Percentiles rank a stretch among this genome's conserved stretches.
Evolutionary conservation across 2,888 invertebrate genomes (phyloP).

Genomic region (Apantesis nais): DNA sequence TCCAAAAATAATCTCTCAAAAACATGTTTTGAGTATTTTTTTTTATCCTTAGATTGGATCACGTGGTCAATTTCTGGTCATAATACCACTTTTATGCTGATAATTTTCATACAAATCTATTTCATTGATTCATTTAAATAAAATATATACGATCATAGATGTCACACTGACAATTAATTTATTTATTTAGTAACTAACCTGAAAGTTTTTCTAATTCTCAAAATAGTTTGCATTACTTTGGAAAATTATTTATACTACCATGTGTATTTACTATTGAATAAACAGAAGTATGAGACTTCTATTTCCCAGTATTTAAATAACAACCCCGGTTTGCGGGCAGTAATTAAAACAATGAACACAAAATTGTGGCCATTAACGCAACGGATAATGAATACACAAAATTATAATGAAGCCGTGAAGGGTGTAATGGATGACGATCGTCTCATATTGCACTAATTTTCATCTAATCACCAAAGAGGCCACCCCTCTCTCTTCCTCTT

Average conservation of each 20-base stretch:
- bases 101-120: background rate
- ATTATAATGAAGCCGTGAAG: slow-evolving; percentile 26
- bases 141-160: too few species aligned
- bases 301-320: background rate
- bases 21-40: background rate
- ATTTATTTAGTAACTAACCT: too few species aligned
- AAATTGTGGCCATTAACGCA: slow-evolving; percentile 30
- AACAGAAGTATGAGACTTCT: background rate
- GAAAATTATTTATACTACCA: background rate
- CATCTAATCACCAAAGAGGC: background rate
- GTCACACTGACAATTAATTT: too few species aligned
- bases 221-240: background rate
- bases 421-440: slow-evolving; percentile 10
- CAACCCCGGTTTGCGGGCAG: slow-evolving; percentile 8
- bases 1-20: too few species aligned
- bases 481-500: background rate
- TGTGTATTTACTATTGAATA: background rate
- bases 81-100: background rate
- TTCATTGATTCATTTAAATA: too few species aligned
- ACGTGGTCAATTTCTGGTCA: background rate
- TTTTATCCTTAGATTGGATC: too few species aligned
- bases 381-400: slow-evolving; percentile 41
- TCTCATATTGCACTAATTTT: slow-evolving; percentile 38
- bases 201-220: too few species aligned
- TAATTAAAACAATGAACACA: slow-evolving; percentile 42